These are phyloP conservation scores for Atractosteus spatula DNA, from an alignment of 2,113 vertebrate species.

Conservation along the genomic window DNA sequence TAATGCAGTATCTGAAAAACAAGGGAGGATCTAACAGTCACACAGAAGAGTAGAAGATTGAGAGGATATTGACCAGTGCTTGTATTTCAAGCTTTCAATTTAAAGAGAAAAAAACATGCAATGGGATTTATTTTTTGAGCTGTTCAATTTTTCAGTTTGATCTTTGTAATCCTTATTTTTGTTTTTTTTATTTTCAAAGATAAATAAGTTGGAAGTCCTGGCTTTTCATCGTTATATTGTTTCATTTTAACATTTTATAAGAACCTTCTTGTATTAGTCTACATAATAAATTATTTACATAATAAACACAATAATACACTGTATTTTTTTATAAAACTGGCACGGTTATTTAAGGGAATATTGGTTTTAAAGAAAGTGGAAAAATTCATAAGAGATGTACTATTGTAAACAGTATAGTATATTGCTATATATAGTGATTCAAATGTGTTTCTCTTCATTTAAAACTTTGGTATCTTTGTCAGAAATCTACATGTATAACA, in stretches of 20 bases:
- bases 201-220: constrained; percentile 67
- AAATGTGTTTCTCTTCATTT: too few relatives aligned
- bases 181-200: constrained; percentile 52
- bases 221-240: constrained; percentile 75
- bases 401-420: too few relatives aligned
- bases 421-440: too few relatives aligned
- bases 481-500: too few relatives aligned
- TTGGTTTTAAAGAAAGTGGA: constrained; percentile 48
- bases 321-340: constrained; percentile 68
- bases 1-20: constrained; percentile 8
- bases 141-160: constrained; percentile 75
- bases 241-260: constrained; percentile 76
- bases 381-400: constrained; percentile 43
- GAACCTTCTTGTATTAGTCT: constrained; percentile 66
- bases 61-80: constrained; percentile 54
- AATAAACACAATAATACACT: constrained; percentile 73
- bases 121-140: constrained; percentile 67
- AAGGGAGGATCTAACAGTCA: constrained; percentile 28
- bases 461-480: too few relatives aligned
- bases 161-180: constrained; percentile 53
- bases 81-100: constrained; percentile 62
- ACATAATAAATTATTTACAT: constrained; percentile 70
- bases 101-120: constrained; percentile 75
- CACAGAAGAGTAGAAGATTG: constrained; percentile 44
- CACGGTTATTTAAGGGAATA: constrained; percentile 74